Conservation (phyloP, 2,888 invertebrate genomes). For the Agrotis ipsilon region DNA sequence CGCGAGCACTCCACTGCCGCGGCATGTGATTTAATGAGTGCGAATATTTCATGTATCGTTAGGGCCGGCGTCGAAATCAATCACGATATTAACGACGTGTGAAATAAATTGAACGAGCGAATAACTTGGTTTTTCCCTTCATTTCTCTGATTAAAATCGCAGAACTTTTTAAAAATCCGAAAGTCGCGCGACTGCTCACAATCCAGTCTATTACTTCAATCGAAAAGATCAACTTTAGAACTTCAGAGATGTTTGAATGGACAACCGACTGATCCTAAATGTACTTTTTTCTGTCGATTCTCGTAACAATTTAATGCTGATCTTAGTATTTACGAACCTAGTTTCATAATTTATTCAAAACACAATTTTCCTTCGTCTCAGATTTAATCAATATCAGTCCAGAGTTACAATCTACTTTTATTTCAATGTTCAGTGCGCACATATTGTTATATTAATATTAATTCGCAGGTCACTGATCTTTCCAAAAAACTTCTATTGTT, state of each 20-base stretch:
- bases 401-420: conserved; percentile 16
- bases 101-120: conserved; percentile 85
- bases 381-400: conserved; percentile 9
- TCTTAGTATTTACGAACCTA: too few species aligned
- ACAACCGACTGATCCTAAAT: conserved; percentile 4
- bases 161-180: conserved; percentile 14
- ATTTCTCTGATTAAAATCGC: conserved; percentile 61
- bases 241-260: neutral
- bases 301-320: neutral
- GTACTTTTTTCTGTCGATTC: neutral
- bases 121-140: conserved; percentile 69
- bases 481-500: conserved; percentile 20
- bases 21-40: conserved; percentile 87
- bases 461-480: conserved; percentile 20
- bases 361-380: neutral
- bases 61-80: conserved; percentile 87
- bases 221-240: conserved; percentile 1
- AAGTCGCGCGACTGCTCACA: neutral
- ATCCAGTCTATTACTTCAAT: neutral
- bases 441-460: conserved; percentile 25
- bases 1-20: conserved; percentile 80
- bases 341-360: neutral
- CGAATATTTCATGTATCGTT: conserved; percentile 89
- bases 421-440: conserved; percentile 14
- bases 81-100: conserved; percentile 88